Percentiles rank a stretch among this genome's conserved stretches.
Evolutionary conservation across 2,888 invertebrate genomes (phyloP).

Genomic region (Junonia oenone): DNA sequence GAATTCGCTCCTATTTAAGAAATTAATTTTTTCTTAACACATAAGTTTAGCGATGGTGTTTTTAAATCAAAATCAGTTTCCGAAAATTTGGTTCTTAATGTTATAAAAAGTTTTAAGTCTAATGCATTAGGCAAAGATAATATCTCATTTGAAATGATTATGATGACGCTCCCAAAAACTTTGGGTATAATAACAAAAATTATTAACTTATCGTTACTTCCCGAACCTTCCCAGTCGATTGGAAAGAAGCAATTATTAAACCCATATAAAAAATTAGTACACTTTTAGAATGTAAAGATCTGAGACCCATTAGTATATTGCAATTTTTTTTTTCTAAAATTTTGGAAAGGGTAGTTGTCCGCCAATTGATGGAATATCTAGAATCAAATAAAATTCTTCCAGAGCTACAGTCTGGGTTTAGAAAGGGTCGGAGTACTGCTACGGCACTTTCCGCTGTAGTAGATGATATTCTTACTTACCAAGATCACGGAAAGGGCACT

Average conservation of each 20-base stretch:
- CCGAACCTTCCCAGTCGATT: slow-evolving; percentile 13
- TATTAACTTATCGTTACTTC: slow-evolving; percentile 14
- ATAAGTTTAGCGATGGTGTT: not conserved
- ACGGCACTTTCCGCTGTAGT: slow-evolving; percentile 34
- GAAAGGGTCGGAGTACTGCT: slow-evolving; percentile 31
- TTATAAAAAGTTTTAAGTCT: slow-evolving; percentile 3
- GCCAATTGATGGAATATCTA: slow-evolving; percentile 29
- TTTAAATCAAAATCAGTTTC: not conserved
- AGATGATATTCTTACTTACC: slow-evolving; percentile 31
- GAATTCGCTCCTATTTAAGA: not conserved
- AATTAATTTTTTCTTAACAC: not conserved
- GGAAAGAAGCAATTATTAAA: slow-evolving; percentile 19
- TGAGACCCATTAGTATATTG: slow-evolving; percentile 27
- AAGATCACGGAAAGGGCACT: slow-evolving; percentile 30
- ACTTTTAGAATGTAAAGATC: slow-evolving; percentile 18
- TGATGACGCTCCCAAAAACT: slow-evolving; percentile 10
- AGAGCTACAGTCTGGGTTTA: slow-evolving; percentile 34
- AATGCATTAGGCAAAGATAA: slow-evolving; percentile 6
- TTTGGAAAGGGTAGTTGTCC: slow-evolving; percentile 22
- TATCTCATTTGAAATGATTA: slow-evolving; percentile 14
- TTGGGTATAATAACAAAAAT: slow-evolving; percentile 11
- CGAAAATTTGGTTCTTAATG: not conserved
- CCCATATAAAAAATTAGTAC: slow-evolving; percentile 23
- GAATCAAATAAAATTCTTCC: slow-evolving; percentile 31
- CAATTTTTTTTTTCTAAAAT: slow-evolving; percentile 23